A percentile compares a stretch with the other conserved stretches of the same genome.
Evolutionary conservation across 2,113 vertebrate species (phyloP).

Genomic region (Salvelinus fontinalis): DNA sequence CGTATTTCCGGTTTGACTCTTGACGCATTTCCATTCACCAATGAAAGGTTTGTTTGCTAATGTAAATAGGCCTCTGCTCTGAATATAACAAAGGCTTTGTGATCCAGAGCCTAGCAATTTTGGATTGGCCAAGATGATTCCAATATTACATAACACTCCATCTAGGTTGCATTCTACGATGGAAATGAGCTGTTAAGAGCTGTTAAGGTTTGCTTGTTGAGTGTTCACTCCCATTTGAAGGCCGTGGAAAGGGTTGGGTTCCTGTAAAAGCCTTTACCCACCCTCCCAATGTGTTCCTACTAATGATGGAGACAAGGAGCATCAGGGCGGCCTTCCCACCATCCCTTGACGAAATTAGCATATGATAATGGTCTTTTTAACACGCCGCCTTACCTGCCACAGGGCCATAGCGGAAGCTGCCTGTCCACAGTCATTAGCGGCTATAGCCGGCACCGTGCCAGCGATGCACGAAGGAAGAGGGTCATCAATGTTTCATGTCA

Average conservation of each 20-base stretch:
- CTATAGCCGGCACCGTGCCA: slow-evolving; percentile 50
- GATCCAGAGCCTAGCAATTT: background rate
- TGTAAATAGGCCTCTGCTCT: background rate
- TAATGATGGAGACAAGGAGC: slow-evolving; percentile 7
- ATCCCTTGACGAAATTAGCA: too few relatives aligned
- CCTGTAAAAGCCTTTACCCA: background rate
- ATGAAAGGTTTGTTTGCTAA: background rate
- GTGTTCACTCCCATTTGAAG: slow-evolving; percentile 9
- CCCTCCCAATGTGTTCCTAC: slow-evolving; percentile 28
- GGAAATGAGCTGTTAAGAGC: slow-evolving; percentile 32
- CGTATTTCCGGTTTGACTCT: too few relatives aligned
- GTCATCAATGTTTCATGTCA: slow-evolving; percentile 58
- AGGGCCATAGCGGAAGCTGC: slow-evolving; percentile 44
- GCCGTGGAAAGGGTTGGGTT: background rate
- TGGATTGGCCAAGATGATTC: too few relatives aligned
- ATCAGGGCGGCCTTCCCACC: too few relatives aligned
- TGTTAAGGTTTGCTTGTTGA: slow-evolving; percentile 13
- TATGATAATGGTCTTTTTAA: slow-evolving; percentile 74
- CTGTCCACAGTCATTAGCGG: slow-evolving; percentile 61
- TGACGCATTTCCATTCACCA: too few relatives aligned
- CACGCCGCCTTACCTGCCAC: slow-evolving; percentile 53
- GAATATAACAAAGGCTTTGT: background rate
- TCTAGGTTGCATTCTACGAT: slow-evolving; percentile 39
- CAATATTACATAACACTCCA: slow-evolving; percentile 46
- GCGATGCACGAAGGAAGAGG: slow-evolving; percentile 41